Evolutionary conservation across 2,113 vertebrate species (phyloP).

Genomic region (Nesospiza acunhae): DNA sequence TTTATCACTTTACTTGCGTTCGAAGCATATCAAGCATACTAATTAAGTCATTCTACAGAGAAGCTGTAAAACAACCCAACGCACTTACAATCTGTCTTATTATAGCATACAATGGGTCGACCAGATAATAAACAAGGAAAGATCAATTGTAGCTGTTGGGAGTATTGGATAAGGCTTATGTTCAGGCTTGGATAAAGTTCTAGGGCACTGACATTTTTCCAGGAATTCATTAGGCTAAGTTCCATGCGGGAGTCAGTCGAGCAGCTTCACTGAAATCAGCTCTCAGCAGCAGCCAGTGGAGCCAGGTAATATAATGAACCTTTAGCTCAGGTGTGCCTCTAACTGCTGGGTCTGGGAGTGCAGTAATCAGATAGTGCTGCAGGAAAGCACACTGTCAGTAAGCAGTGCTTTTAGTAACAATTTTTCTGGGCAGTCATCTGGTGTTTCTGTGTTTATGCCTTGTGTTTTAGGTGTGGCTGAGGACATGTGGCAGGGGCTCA

Average conservation of each 20-base stretch:
- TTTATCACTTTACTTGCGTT: not conserved
- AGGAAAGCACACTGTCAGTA: not conserved
- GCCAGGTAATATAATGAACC: not conserved
- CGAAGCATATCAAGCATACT: not conserved
- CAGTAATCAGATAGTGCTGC: fast-evolving
- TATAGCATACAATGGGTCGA: not conserved
- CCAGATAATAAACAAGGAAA: not conserved
- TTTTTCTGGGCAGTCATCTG: not conserved
- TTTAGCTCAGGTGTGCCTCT: not conserved
- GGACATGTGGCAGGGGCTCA: fast-evolving
- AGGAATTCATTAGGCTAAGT: not conserved
- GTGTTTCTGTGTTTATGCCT: not conserved
- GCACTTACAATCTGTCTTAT: not conserved
- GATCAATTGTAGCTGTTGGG: not conserved
- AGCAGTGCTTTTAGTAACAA: not conserved
- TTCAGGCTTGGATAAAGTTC: not conserved
- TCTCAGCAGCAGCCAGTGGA: not conserved
- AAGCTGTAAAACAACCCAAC: not conserved
- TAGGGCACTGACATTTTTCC: not conserved
- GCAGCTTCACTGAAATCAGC: not conserved
- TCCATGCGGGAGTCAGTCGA: not conserved
- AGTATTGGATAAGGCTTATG: not conserved
- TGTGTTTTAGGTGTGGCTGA: not conserved
- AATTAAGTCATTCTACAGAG: not conserved
- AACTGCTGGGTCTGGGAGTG: fast-evolving